A percentile compares a stretch with the other conserved stretches of the same genome.
Conservation (phyloP, 2,888 invertebrate species). For the Frankliniella intonsa region DNA sequence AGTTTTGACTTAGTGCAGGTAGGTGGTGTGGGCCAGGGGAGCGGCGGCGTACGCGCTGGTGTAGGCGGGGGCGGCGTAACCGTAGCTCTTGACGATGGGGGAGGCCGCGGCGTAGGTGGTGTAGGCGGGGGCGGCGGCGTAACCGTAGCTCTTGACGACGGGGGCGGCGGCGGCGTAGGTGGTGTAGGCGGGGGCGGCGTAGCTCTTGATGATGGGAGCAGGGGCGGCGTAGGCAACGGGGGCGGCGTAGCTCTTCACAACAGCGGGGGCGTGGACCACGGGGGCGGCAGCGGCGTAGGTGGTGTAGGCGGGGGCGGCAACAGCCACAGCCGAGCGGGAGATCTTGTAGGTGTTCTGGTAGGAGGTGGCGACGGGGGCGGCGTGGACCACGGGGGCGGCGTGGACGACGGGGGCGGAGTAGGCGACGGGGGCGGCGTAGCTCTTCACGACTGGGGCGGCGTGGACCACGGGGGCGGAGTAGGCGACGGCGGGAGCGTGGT, state of each 20-base stretch:
- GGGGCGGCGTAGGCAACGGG: background rate
- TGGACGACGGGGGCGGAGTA: background rate
- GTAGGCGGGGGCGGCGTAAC: background rate
- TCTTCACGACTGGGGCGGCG: background rate
- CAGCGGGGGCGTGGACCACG: background rate
- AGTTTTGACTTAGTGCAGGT: background rate
- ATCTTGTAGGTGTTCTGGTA: conserved; percentile 26
- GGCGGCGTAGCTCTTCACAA: background rate
- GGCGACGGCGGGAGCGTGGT: background rate
- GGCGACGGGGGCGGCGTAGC: conserved; percentile 1
- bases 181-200: background rate
- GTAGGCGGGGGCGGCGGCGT: background rate
- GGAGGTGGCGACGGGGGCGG: conserved; percentile 15
- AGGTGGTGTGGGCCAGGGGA: background rate
- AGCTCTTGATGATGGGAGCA: background rate
- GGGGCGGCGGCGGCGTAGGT: background rate
- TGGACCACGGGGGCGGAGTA: background rate
- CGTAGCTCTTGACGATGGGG: background rate
- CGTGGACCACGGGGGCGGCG: background rate
- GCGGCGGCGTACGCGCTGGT: background rate
- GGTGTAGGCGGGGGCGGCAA: conserved; percentile 17
- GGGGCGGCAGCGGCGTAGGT: conserved; percentile 17
- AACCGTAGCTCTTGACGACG: background rate
- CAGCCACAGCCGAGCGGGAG: conserved; percentile 17
- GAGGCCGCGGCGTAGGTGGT: background rate